Evolutionary conservation across 2,888 invertebrate species (phyloP).

Genomic region (Nymphalis c-album): DNA sequence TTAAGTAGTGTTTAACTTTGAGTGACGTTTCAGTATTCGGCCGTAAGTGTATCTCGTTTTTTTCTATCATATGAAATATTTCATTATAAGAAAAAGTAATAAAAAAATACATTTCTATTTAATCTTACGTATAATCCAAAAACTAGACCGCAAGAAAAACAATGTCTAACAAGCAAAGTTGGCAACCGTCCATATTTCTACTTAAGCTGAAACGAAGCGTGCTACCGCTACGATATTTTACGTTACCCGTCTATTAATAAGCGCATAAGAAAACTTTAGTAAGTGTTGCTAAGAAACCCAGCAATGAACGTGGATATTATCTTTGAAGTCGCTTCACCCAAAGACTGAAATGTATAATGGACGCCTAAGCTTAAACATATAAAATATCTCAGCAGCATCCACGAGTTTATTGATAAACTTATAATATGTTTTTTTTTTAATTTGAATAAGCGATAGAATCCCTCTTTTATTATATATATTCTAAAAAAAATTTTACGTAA

Average conservation of each 20-base stretch:
- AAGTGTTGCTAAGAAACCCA: conserved; percentile 3
- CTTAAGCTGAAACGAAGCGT: conserved; percentile 17
- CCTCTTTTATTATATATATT: not conserved
- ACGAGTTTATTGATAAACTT: not conserved
- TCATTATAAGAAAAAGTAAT: not conserved
- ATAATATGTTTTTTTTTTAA: too few relatives aligned
- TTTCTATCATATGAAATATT: not conserved
- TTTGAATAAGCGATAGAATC: too few relatives aligned
- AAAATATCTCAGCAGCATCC: not conserved
- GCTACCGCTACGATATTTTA: conserved; percentile 2
- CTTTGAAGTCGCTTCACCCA: not conserved
- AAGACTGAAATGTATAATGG: not conserved
- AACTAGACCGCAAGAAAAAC: conserved; percentile 30
- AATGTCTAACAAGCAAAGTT: conserved; percentile 29
- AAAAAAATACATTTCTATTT: conserved; percentile 4
- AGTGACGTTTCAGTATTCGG: too few relatives aligned
- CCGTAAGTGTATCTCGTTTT: too few relatives aligned
- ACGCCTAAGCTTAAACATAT: not conserved
- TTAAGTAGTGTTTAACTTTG: too few relatives aligned
- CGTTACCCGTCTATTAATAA: conserved; percentile 2
- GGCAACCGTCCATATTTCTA: conserved; percentile 34
- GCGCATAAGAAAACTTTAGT: not conserved
- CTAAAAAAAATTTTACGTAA: too few relatives aligned
- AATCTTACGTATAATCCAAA: conserved; percentile 13
- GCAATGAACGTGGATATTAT: not conserved